These are phyloP conservation scores for Polyploca ridens DNA, from an alignment of 2,888 invertebrate species.

Conservation along the genomic window DNA sequence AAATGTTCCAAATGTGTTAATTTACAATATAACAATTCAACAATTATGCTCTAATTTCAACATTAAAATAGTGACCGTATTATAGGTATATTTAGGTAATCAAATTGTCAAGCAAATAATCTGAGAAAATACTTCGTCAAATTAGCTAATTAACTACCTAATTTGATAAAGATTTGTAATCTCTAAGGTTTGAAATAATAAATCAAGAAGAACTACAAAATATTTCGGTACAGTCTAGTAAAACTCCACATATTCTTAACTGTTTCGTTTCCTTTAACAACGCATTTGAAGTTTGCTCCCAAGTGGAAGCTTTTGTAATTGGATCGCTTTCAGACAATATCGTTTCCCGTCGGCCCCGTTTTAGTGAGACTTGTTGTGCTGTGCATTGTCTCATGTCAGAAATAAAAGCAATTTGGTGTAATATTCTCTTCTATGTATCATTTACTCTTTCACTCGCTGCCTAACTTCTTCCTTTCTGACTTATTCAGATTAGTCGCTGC, in stretches of 20 bases:
- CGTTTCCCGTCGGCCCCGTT: neutral
- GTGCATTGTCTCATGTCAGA: neutral
- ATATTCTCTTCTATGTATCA: neutral
- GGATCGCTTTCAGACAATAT: slow-evolving; percentile 1
- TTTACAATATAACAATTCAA: neutral
- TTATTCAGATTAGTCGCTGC: no score
- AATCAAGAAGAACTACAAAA: neutral
- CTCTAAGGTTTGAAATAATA: neutral
- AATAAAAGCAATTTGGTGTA: neutral
- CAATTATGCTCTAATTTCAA: no score
- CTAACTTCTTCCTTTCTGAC: no score
- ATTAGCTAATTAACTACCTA: no score
- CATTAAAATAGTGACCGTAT: no score
- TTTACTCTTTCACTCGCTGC: neutral
- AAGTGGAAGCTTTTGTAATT: neutral
- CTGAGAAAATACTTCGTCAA: no score
- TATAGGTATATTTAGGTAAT: no score
- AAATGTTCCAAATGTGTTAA: neutral
- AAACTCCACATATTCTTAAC: neutral
- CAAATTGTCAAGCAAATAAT: no score
- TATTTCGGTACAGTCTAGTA: neutral
- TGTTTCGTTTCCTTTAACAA: neutral
- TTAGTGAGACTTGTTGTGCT: neutral
- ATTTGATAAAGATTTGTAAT: no score
- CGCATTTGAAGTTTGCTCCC: neutral